A percentile compares a stretch with the other conserved stretches of the same genome.
phyloP scores from a whole-genome alignment of 2,888 invertebrate species.

The Cartodere bifasciata region DNA sequence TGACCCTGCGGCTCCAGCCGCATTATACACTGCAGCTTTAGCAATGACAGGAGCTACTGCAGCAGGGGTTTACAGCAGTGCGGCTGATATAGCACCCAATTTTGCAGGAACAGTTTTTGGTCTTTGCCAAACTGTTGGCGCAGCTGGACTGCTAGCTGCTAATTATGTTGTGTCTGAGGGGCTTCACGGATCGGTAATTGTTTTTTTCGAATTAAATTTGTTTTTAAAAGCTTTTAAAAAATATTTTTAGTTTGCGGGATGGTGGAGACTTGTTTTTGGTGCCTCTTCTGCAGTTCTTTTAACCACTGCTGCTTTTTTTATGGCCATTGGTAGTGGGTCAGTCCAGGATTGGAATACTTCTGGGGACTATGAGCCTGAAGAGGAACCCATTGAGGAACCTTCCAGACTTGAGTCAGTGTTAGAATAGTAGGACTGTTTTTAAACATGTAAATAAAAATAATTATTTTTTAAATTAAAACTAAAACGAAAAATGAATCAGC shows the following conservation, averaged over 20 bases:
- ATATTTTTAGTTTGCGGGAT: conserved; percentile 39
- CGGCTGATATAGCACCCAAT: conserved; percentile 46
- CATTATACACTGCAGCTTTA: conserved; percentile 43
- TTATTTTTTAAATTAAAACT: no score
- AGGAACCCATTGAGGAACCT: conserved; percentile 30
- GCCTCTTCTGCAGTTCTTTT: conserved; percentile 43
- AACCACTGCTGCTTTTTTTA: conserved; percentile 42
- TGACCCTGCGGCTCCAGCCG: conserved; percentile 42
- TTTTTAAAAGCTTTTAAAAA: not conserved
- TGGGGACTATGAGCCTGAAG: conserved; percentile 27
- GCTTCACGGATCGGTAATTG: conserved; percentile 41
- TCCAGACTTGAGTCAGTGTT: conserved; percentile 31
- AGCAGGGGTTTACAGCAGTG: conserved; percentile 44
- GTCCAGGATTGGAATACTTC: conserved; percentile 44
- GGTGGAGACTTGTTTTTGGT: conserved; percentile 47
- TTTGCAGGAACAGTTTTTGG: conserved; percentile 37
- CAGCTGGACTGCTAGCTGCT: conserved; percentile 42
- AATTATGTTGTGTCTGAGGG: conserved; percentile 46
- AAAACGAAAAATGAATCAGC: no score
- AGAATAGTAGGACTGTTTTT: conserved; percentile 25
- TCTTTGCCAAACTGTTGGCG: conserved; percentile 42
- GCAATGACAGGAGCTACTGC: conserved; percentile 45
- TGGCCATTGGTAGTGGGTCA: conserved; percentile 44
- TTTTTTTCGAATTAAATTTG: not conserved
- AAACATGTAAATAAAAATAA: no score